These are phyloP conservation scores for Gastrophryne carolinensis DNA, from an alignment of 2,797 vertebrate genomes.

Conservation along the genomic window DNA sequence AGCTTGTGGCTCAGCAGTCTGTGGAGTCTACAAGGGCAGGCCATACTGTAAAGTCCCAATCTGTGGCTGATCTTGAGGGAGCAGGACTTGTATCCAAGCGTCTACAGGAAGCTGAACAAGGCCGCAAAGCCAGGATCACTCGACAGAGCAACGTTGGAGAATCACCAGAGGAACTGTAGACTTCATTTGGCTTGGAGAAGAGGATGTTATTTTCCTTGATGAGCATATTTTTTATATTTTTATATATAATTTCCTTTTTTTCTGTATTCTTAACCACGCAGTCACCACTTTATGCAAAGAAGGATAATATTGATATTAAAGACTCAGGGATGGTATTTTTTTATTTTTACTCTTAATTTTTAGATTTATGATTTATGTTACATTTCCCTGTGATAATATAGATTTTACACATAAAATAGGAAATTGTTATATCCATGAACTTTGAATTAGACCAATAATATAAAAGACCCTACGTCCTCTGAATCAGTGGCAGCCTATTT, in stretches of 20 bases:
- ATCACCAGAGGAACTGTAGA: background rate
- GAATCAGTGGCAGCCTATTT: no score
- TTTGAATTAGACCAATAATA: no score
- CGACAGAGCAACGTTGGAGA: constrained; percentile 38
- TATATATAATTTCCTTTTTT: background rate
- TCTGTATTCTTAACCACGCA: background rate
- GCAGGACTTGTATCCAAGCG: constrained; percentile 19
- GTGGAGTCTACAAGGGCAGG: background rate
- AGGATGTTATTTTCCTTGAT: no score
- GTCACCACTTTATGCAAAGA: background rate
- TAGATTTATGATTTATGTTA: background rate
- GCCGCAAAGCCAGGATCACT: constrained; percentile 20
- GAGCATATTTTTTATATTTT: constrained; percentile 16
- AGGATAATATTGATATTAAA: background rate
- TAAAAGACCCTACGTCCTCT: no score
- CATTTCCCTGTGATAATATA: background rate
- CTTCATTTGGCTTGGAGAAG: background rate
- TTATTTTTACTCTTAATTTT: background rate
- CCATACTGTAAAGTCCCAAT: background rate
- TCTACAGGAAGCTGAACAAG: background rate
- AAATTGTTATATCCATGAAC: no score
- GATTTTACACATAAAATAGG: background rate
- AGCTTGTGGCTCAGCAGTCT: background rate
- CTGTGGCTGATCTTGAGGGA: constrained; percentile 11
- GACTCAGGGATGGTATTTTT: constrained; percentile 11